Base-by-base conservation (phyloP, 2,113 vertebrate genomes). In the Nothocercus julius region DNA sequence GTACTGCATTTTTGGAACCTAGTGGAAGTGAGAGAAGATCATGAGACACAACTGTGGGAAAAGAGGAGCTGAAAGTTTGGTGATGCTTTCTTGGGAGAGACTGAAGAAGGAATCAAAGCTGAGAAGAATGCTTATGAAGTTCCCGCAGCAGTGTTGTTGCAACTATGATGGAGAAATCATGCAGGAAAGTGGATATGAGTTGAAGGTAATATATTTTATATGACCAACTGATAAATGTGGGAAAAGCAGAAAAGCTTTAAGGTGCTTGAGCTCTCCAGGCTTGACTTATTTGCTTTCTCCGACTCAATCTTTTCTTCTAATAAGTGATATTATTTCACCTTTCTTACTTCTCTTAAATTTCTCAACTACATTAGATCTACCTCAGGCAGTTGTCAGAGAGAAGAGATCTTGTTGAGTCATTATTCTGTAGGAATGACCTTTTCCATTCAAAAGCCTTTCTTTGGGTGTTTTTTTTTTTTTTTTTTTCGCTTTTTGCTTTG, bases 301-400 rank as follows among this genome's bases (percentile, higher is more conserved):
- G 17, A 51, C 58, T 82, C 66, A 38, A 24, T 51, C 47, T 74
- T 21, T 87, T 91, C 76, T 64, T 95, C 51, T 84, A 72, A 72
- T 14, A 67, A 18, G 21, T 38, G 42, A 3, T 8, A 61, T 40
- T 86, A 34, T 42, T 42, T 47, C 64, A 66, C 47, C 47, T 92
- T 78, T 68, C 80, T 88, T 95, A 42, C 81, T 79, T 81, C 36
- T 62, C 74, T 75, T 75, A 86, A 90, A 84, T 93, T 90, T 94
- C 61, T 66, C 58, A 75, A 45, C 56, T 93, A 80, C 32, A 38
- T 92, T 90, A 87, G 34, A 38, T 56, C 13, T 30, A 40, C 63
- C 51, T 77, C n/a, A 27, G 51, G 45, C 64, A 88, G n/a, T 54
- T 85, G 70, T 61, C 56, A 90, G 47, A 81, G 51, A 77, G 54